phyloP scores from a whole-genome alignment of 2,888 invertebrate species.

The Gari tellinella region DNA sequence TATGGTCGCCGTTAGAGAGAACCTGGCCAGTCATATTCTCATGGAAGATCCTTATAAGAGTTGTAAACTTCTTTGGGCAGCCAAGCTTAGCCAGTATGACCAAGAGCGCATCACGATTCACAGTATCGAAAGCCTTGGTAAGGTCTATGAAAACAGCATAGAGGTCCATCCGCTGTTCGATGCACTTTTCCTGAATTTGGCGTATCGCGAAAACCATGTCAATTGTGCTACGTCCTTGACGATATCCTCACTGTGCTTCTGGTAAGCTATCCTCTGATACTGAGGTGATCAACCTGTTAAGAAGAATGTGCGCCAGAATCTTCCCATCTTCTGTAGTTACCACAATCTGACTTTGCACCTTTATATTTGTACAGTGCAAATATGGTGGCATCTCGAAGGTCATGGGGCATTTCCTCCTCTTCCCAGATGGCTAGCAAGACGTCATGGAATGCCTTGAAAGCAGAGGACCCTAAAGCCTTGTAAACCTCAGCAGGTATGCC shows the following conservation, averaged over 20 bases:
- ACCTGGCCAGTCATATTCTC: conserved; percentile 9
- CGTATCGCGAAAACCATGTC: too few species aligned
- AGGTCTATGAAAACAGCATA: conserved; percentile 1
- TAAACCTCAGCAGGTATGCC: conserved; percentile 33
- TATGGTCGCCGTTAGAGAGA: neutral
- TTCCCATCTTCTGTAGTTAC: neutral
- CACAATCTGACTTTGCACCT: too few species aligned
- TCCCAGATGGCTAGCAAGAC: too few species aligned
- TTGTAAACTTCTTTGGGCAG: conserved; percentile 12
- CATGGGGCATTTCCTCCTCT: too few species aligned
- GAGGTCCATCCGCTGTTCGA: neutral
- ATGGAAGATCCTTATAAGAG: neutral
- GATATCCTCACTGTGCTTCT: conserved; percentile 1
- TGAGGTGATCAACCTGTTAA: neutral
- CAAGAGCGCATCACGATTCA: conserved; percentile 1
- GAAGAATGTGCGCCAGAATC: conserved; percentile 2
- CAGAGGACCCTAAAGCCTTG: neutral
- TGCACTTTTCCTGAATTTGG: neutral
- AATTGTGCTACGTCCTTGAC: neutral
- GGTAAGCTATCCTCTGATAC: neutral
- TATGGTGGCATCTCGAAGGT: too few species aligned
- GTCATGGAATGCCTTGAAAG: too few species aligned
- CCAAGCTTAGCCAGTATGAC: neutral
- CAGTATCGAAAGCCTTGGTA: conserved; percentile 5
- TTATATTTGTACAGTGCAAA: neutral